These are phyloP conservation scores for Sinelater perroti DNA, from an alignment of 2,888 invertebrate genomes.

Conservation along the genomic window DNA sequence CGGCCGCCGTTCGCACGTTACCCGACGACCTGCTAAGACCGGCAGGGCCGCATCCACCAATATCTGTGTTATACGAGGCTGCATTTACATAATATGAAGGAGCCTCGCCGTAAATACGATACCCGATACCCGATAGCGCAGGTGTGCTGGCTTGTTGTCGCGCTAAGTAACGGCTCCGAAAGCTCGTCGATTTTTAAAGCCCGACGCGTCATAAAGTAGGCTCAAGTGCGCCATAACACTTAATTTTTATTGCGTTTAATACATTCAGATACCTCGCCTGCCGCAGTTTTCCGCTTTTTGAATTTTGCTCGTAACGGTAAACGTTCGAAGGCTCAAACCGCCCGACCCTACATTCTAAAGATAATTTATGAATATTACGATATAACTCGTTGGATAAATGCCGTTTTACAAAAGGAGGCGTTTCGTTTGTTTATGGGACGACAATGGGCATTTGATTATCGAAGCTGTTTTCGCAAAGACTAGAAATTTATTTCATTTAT, in stretches of 20 bases:
- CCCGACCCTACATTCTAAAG: too few species aligned
- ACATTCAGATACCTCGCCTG: neutral
- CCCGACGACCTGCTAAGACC: slow-evolving; percentile 24
- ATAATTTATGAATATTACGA: too few species aligned
- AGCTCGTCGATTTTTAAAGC: slow-evolving; percentile 12
- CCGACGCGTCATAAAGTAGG: slow-evolving; percentile 7
- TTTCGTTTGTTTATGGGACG: too few species aligned
- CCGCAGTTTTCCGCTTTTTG: neutral
- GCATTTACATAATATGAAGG: slow-evolving; percentile 33
- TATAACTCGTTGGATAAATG: too few species aligned
- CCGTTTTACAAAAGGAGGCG: too few species aligned
- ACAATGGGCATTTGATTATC: too few species aligned
- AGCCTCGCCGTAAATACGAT: slow-evolving; percentile 25
- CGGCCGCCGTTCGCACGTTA: slow-evolving; percentile 16
- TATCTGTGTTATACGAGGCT: slow-evolving; percentile 24
- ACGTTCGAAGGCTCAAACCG: too few species aligned
- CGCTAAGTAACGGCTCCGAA: slow-evolving; percentile 17
- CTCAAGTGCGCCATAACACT: neutral
- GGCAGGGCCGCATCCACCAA: slow-evolving; percentile 21
- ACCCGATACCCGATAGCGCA: slow-evolving; percentile 28
- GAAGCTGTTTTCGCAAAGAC: too few species aligned
- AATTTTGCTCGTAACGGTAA: too few species aligned
- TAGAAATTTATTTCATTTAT: too few species aligned
- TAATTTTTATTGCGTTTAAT: slow-evolving; percentile 1
- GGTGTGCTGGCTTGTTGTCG: slow-evolving; percentile 27